Base-by-base conservation (phyloP, 2,888 invertebrate genomes). In the Auanema sp. region DNA sequence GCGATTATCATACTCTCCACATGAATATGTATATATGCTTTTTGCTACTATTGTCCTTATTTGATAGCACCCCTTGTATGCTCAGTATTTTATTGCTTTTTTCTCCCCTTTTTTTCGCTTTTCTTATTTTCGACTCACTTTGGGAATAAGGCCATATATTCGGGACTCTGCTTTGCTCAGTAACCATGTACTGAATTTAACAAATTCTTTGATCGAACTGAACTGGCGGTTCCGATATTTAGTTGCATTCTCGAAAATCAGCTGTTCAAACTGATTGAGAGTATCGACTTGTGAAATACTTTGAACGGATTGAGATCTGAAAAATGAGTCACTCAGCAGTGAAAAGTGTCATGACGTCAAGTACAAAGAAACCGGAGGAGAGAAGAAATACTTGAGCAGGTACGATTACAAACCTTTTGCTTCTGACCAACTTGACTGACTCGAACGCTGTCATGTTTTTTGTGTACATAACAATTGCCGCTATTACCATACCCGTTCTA, bases 401-500 rank as follows among this genome's bases (percentile, higher is more conserved):
- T 47, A 16, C 10, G 43, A 18, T 12, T 40, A 33, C 62, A 14
- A 1, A 62, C 62, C 63, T 18, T 41, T 43, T 60, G 25, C 65
- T 66, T 42, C 72, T 54, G 11, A 72, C 68, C 3, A 58, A 40
- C 12, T 60, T 50, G 65, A 92, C 91, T 4, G 92, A 92, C 72
- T 91, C 91, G 81, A 90, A 89, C 6, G 91, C 91, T 4, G 89
- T 86, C 57, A 91, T 88, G 67, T 91, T 87, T 76, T 91, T 87
- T 11, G 90, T 89, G 85, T 90, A 92, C 23, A 93, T 90, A 60
- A 93, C 87, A 85, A 90, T 92, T 83, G 91, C 92, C 0, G 92
- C 91, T 71, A 93, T 91, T 40, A 93, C 86, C 42, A 92, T 91
- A 0, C 93, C 92, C 0, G 92, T 93, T 68, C 93, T 61, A 8